Conservation (phyloP, 2,888 invertebrate species). For the Apotomis betuletana region DNA sequence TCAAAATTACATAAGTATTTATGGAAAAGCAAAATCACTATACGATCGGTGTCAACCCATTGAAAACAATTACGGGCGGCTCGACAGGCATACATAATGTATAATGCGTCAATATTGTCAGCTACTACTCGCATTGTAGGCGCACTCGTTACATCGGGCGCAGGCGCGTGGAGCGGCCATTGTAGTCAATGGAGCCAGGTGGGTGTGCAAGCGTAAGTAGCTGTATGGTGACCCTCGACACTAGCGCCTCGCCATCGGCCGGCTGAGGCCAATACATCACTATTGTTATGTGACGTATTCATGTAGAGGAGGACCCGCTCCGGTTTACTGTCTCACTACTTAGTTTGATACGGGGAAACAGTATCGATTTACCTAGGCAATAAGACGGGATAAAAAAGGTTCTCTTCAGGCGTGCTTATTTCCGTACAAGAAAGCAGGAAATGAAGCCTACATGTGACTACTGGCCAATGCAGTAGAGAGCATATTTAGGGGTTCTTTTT, state of each 20-base stretch:
- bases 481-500: no score
- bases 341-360: no score
- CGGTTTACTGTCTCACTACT: no score
- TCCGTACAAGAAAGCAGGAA: neutral
- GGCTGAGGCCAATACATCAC: neutral
- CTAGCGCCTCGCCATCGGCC: conserved; percentile 23
- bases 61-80: conserved; percentile 65
- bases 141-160: conserved; percentile 69
- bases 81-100: conserved; percentile 66
- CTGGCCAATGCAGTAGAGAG: no score
- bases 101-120: conserved; percentile 73
- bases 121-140: conserved; percentile 72
- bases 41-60: conserved; percentile 54
- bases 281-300: neutral
- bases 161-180: conserved; percentile 68
- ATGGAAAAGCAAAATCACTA: conserved; percentile 54
- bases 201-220: conserved; percentile 80
- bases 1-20: conserved; percentile 44
- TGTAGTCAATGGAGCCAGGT: conserved; percentile 80
- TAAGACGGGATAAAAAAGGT: no score
- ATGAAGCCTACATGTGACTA: conserved; percentile 42
- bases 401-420: no score
- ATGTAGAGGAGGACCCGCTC: no score
- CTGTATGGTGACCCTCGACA: conserved; percentile 66
- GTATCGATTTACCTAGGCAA: no score